Percentiles rank a stretch among this genome's conserved stretches.
Evolutionary conservation across 2,888 invertebrate species (phyloP).

Genomic region (Matsumyia berberina): DNA sequence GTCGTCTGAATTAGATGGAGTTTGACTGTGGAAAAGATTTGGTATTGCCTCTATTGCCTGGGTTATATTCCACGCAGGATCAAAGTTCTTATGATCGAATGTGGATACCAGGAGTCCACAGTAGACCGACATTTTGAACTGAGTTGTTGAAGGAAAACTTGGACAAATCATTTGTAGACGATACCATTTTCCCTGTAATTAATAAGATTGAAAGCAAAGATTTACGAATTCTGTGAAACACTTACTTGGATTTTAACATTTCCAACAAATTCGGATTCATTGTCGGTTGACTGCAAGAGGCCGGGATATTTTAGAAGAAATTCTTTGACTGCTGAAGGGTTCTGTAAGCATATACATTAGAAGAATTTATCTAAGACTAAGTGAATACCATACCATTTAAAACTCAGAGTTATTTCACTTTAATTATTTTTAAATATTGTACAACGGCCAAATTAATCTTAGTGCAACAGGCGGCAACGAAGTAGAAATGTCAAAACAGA

Average conservation of each 20-base stretch:
- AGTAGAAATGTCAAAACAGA: neutral
- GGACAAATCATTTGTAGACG: constrained; percentile 79
- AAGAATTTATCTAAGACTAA: neutral
- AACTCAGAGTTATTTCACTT: neutral
- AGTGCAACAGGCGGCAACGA: neutral
- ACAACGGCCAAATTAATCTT: neutral
- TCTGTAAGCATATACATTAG: constrained; percentile 1
- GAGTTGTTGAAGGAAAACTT: constrained; percentile 78
- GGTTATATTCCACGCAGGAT: constrained; percentile 77
- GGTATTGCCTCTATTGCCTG: constrained; percentile 78
- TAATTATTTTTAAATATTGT: neutral
- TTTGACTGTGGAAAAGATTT: constrained; percentile 40
- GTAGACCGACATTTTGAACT: constrained; percentile 77
- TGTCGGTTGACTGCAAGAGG: constrained; percentile 20
- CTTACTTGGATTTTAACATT: constrained; percentile 44
- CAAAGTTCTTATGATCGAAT: constrained; percentile 58
- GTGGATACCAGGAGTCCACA: constrained; percentile 75
- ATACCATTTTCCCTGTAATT: constrained; percentile 73
- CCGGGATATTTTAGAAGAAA: constrained; percentile 52
- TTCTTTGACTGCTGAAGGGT: neutral
- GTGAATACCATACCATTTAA: neutral
- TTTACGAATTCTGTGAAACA: neutral
- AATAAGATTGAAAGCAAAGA: neutral
- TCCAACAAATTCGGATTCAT: constrained; percentile 23
- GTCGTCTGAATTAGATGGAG: neutral